Evolutionary conservation across 2,113 vertebrate species (phyloP).

Genomic region (Eira barbara): DNA sequence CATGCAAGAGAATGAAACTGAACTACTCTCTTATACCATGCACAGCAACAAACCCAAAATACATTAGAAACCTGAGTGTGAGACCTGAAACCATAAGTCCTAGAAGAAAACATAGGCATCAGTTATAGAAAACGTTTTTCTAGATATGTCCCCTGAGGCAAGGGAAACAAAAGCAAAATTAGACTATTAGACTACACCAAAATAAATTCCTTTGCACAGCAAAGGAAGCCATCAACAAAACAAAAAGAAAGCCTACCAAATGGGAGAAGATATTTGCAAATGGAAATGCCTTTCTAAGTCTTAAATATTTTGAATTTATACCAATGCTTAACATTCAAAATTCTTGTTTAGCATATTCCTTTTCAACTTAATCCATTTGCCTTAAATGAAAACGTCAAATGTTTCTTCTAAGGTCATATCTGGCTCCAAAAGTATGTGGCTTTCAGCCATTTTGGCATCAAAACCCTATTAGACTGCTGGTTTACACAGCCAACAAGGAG

Average conservation of each 20-base stretch:
- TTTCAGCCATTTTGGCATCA: constrained; percentile 30
- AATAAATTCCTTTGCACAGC: neutral
- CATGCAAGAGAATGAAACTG: neutral
- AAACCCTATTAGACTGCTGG: constrained; percentile 3
- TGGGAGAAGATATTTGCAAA: constrained; percentile 16
- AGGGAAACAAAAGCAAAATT: neutral
- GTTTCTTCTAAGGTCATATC: constrained; percentile 1
- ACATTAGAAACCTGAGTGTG: neutral
- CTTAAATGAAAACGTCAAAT: constrained; percentile 22
- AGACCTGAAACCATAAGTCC: neutral
- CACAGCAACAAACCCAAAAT: neutral
- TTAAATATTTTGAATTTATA: constrained; percentile 50
- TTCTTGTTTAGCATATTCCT: constrained; percentile 32
- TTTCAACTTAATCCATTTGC: constrained; percentile 41
- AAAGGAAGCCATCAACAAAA: neutral
- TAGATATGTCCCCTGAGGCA: neutral
- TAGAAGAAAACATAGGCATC: neutral
- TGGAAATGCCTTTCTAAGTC: constrained; percentile 35
- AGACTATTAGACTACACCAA: neutral
- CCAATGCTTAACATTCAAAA: constrained; percentile 45
- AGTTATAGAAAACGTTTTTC: neutral
- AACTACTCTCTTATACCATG: neutral
- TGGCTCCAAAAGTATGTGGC: neutral
- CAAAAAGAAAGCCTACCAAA: neutral
- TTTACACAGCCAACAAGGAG: neutral